Evolutionary conservation across 2,113 vertebrate species (phyloP).

Genomic region (Cygnus atratus): DNA sequence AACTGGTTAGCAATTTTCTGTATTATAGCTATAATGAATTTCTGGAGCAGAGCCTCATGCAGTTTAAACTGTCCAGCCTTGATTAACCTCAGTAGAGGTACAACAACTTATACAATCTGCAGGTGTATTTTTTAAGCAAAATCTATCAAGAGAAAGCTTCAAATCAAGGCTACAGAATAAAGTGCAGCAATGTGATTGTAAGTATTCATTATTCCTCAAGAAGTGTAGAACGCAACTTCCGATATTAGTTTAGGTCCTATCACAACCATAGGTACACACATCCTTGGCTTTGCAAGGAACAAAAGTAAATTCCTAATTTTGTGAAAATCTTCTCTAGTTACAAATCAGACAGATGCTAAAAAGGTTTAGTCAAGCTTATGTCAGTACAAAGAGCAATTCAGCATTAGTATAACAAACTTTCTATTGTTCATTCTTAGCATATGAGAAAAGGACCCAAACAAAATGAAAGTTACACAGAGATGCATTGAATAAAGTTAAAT

Average conservation of each 20-base stretch:
- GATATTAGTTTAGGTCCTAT: background rate
- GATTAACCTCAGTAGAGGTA: rapidly evolving
- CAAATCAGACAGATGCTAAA: background rate
- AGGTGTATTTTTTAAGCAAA: background rate
- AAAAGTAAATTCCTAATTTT: background rate
- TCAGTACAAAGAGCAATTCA: background rate
- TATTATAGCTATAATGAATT: background rate
- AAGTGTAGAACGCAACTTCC: background rate
- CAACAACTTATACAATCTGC: background rate
- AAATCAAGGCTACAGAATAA: background rate
- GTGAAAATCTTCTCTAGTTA: background rate
- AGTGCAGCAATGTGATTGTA: background rate
- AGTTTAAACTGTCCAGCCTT: background rate
- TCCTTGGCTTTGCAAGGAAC: background rate
- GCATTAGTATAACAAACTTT: background rate
- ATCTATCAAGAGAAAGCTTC: background rate
- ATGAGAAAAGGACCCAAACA: background rate
- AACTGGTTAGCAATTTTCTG: background rate
- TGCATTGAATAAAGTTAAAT: background rate
- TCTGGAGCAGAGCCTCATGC: background rate
- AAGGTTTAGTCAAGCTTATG: background rate
- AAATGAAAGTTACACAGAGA: background rate
- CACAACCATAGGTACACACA: background rate
- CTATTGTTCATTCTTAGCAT: background rate
- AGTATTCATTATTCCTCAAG: background rate